These are phyloP conservation scores for Hymenochirus boettgeri DNA, from an alignment of 2,113 vertebrate genomes.

Conservation along the genomic window DNA sequence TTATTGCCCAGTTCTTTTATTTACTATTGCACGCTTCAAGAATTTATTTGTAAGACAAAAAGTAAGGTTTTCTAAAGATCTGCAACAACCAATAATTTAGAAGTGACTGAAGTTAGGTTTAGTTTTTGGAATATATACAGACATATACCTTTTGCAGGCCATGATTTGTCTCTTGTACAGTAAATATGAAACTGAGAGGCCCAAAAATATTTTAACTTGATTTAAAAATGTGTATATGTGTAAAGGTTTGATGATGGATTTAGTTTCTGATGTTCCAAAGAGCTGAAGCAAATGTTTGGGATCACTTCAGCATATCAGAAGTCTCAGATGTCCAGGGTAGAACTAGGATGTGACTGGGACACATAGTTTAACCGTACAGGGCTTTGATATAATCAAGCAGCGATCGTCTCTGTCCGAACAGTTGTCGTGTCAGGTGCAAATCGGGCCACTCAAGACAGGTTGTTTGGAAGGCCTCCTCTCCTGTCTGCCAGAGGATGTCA, in stretches of 20 bases:
- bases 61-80: no score
- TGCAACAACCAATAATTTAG: no score
- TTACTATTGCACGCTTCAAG: no score
- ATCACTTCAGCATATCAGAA: conserved; percentile 48
- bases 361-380: conserved; percentile 55
- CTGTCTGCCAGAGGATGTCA: conserved; percentile 50
- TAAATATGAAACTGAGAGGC: conserved; percentile 20
- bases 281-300: conserved; percentile 55
- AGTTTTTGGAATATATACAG: no score
- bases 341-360: conserved; percentile 49
- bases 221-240: conserved; percentile 16
- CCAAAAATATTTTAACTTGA: conserved; percentile 20
- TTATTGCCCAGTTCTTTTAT: no score
- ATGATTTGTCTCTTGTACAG: conserved; percentile 13
- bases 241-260: conserved; percentile 43
- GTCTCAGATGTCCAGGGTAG: conserved; percentile 61
- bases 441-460: conserved; percentile 46
- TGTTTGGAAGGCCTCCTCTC: conserved; percentile 60
- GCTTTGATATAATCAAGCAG: conserved; percentile 70
- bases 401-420: conserved; percentile 59
- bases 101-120: no score
- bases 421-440: conserved; percentile 78
- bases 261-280: conserved; percentile 50
- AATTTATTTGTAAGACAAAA: no score
- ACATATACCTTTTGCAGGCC: neutral